phyloP scores from a whole-genome alignment of 2,888 invertebrate species.

The Euplagia quadripunctaria region DNA sequence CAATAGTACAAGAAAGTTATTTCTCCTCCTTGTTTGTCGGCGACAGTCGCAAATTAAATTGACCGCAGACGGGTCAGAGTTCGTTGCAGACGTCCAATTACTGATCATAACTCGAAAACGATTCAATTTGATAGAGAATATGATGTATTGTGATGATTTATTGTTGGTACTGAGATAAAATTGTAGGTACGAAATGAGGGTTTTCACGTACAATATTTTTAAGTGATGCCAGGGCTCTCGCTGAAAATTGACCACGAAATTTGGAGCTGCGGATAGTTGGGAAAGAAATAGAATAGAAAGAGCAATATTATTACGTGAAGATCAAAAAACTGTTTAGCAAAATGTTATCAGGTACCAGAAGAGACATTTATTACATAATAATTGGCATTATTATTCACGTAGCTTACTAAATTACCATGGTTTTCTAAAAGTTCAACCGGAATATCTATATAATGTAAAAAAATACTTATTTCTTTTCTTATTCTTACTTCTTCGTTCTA shows the following conservation, averaged over 20 bases:
- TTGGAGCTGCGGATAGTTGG: too few relatives aligned
- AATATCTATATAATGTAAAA: background rate
- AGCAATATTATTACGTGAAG: background rate
- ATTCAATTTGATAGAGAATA: slow-evolving; percentile 28
- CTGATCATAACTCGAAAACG: slow-evolving; percentile 37
- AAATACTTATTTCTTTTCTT: background rate
- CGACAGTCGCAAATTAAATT: slow-evolving; percentile 63
- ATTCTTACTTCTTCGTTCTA: too few relatives aligned
- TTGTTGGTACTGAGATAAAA: slow-evolving; percentile 5
- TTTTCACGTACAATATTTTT: background rate
- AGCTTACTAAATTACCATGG: background rate
- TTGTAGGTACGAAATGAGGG: background rate
- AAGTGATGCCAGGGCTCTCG: background rate
- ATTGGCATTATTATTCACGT: background rate
- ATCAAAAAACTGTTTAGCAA: background rate
- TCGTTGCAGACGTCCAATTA: slow-evolving; percentile 41
- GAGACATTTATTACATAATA: too few relatives aligned
- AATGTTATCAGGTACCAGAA: too few relatives aligned
- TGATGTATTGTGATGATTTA: slow-evolving; percentile 14
- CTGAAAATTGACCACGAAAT: background rate
- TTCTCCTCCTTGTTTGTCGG: slow-evolving; percentile 50
- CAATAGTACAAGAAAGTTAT: slow-evolving; percentile 50
- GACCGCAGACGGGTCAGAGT: slow-evolving; percentile 61
- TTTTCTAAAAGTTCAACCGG: background rate
- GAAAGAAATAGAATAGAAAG: background rate